phyloP scores from a whole-genome alignment of 2,113 vertebrate genomes.

The Mirounga angustirostris region DNA sequence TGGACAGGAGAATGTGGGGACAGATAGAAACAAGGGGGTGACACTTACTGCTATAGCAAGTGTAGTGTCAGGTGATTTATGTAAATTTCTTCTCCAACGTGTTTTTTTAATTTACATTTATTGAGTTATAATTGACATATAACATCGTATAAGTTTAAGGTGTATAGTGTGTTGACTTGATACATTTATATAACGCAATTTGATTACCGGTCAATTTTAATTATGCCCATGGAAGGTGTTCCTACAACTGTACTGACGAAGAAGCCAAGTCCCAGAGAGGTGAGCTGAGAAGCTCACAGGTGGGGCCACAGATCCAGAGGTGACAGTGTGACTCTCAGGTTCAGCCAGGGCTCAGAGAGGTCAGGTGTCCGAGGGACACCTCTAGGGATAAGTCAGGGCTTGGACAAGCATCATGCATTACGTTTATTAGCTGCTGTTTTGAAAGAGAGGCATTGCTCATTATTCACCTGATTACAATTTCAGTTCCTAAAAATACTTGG shows the following conservation, averaged over 20 bases:
- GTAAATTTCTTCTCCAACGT: neutral
- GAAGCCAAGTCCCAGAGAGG: neutral
- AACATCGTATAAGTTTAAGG: neutral
- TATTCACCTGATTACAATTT: neutral
- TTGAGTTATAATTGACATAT: neutral
- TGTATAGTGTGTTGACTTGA: neutral
- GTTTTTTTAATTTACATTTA: neutral
- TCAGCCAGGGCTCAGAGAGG: neutral
- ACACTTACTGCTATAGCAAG: neutral
- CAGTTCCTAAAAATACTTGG: neutral
- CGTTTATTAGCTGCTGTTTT: neutral
- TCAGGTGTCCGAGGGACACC: neutral
- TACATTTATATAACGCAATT: too few relatives aligned
- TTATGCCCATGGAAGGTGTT: neutral
- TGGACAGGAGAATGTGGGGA: too few relatives aligned
- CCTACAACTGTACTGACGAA: neutral
- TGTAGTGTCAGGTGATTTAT: neutral
- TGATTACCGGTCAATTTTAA: neutral
- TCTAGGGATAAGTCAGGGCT: neutral
- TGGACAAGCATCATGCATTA: neutral
- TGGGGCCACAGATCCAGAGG: neutral
- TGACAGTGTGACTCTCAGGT: too few relatives aligned
- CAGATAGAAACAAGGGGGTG: neutral
- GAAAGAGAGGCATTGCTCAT: neutral
- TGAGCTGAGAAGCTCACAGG: neutral